These are phyloP conservation scores for Tanytarsus gracilentus DNA, from an alignment of 2,888 invertebrate species.

Conservation along the genomic window DNA sequence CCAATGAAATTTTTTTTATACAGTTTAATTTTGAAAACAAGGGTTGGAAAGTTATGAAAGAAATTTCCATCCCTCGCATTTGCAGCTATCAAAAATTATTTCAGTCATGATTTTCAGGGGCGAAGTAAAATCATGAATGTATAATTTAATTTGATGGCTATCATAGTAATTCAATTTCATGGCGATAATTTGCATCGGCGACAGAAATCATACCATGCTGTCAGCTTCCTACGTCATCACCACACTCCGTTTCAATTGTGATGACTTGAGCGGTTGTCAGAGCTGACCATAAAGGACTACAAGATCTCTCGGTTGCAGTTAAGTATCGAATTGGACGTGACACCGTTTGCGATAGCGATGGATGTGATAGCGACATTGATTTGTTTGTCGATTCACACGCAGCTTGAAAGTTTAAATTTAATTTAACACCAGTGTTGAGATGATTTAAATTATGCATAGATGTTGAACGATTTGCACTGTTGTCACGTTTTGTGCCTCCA, in stretches of 20 bases:
- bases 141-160: no score
- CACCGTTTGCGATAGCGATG: neutral
- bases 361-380: slow-evolving; percentile 6
- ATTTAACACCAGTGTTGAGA: neutral
- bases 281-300: slow-evolving; percentile 73
- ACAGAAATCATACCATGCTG: neutral
- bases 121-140: slow-evolving; percentile 1
- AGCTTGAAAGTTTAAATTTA: neutral
- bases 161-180: no score
- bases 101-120: slow-evolving; percentile 9
- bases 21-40: no score
- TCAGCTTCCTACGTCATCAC: slow-evolving; percentile 29
- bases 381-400: slow-evolving; percentile 3
- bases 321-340: slow-evolving; percentile 28
- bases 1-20: no score
- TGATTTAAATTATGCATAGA: slow-evolving; percentile 13
- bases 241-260: slow-evolving; percentile 35
- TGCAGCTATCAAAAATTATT: no score
- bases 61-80: no score
- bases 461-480: slow-evolving; percentile 5
- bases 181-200: neutral
- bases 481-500: slow-evolving; percentile 9
- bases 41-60: no score
- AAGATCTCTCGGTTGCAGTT: slow-evolving; percentile 46
- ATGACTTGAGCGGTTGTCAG: slow-evolving; percentile 62